Base-by-base conservation (phyloP, 2,888 invertebrate genomes). In the Cacoxenus indagator region DNA sequence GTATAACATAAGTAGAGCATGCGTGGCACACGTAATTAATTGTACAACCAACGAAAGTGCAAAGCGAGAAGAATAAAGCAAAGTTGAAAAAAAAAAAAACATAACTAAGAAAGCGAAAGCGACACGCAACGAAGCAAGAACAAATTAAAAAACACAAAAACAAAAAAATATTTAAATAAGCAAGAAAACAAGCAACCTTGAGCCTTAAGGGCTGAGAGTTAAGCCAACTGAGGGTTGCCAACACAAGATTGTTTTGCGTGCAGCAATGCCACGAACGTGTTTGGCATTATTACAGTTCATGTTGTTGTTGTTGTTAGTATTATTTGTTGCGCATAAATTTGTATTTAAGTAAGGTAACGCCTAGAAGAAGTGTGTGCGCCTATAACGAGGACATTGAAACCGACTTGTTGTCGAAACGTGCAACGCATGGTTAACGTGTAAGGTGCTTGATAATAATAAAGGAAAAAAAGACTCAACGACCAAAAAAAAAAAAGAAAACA, bases 11-110 rank as follows among this genome's bases (percentile, higher is more conserved):
- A 46, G 1, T 5, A 24, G 27, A 6, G 17, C 57, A 57, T 26
- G 29, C 57, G 29, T 57, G 57, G 27, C 29, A 27, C 57, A 57
- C 27, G 29, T 31, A 65, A 65, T 65, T 65, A 31, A 43, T 54
- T 65, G 54, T 26, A 26, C 51, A 65, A 51, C 51, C 29, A 65
- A 31, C 51, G 26, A 22, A 54, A 65, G n/a, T n/a, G n/a, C n/a
- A 55, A 57, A 51, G 8, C 8, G n/a, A 11, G 51, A 51, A 51
- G 8, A 5, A 51, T 51, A 19, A 43, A 62, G 22, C n/a, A 24
- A 37, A 43, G 1, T 4, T n/a, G 24, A 64, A 48, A 8, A 61
- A 22, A 3, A 22, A 61, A 57, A 29, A 57, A 57, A 31, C 27
- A 27, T n/a, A 27, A n/a, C 4, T 11, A n/a, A 57, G n/a, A n/a